Evolutionary conservation across 2,888 invertebrate species (phyloP).

Genomic region (Lottia scabra): DNA sequence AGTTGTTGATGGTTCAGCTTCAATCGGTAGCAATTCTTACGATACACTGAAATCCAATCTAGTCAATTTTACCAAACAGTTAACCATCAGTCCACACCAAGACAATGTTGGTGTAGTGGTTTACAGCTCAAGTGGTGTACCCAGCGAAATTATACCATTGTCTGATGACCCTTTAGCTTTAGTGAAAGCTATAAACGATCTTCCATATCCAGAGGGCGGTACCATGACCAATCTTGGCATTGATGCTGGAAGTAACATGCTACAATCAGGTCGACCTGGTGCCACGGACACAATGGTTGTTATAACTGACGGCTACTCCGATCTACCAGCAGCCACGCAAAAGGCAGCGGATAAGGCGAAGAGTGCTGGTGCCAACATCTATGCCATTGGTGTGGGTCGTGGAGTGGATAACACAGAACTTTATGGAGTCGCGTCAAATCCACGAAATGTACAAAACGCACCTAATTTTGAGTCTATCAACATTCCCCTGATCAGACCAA

Average conservation of each 20-base stretch:
- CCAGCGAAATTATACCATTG: neutral
- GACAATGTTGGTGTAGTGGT: neutral
- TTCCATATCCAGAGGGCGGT: neutral
- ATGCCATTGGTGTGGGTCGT: neutral
- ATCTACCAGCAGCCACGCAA: neutral
- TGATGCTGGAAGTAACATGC: neutral
- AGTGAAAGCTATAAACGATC: neutral
- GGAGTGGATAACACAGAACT: neutral
- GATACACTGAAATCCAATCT: neutral
- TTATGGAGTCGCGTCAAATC: neutral
- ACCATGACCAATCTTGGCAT: neutral
- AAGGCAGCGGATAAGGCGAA: neutral
- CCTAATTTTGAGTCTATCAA: no score
- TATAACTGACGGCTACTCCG: neutral
- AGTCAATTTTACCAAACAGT: neutral
- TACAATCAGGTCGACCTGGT: neutral
- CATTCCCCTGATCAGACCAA: no score
- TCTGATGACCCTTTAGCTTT: neutral
- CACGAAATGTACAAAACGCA: neutral
- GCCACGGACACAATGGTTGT: neutral
- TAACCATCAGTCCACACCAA: neutral
- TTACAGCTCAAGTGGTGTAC: neutral
- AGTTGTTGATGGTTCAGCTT: neutral
- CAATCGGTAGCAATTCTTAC: neutral
- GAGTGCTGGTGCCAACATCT: neutral